These are phyloP conservation scores for Pygocentrus nattereri DNA, from an alignment of 2,797 vertebrate genomes.

Conservation along the genomic window DNA sequence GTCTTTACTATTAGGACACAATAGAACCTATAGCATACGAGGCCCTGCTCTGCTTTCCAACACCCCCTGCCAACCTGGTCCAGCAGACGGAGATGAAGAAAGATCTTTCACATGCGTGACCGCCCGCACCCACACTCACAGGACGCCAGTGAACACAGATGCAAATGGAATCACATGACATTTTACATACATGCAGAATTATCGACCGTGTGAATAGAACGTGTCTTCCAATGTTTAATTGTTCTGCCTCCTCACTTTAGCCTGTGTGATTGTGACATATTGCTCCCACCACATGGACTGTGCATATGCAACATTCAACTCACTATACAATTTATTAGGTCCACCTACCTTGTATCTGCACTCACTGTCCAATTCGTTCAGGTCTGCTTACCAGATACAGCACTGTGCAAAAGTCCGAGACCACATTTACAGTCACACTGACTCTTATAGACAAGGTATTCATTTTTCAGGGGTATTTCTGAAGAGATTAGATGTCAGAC, in stretches of 20 bases:
- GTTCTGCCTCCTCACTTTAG: neutral
- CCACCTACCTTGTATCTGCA: too few relatives aligned
- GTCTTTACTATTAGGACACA: slow-evolving; percentile 38
- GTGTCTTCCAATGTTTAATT: neutral
- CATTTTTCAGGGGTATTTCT: too few relatives aligned
- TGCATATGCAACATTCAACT: neutral
- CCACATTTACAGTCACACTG: too few relatives aligned
- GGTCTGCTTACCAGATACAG: too few relatives aligned
- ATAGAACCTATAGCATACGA: slow-evolving; percentile 32
- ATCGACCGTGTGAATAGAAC: neutral
- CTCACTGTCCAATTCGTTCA: too few relatives aligned
- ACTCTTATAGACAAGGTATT: too few relatives aligned
- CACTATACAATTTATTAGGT: too few relatives aligned
- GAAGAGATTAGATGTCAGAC: too few relatives aligned
- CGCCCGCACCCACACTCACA: neutral
- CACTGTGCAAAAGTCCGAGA: too few relatives aligned
- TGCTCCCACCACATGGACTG: neutral
- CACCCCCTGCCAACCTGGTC: slow-evolving; percentile 34
- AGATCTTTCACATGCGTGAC: neutral
- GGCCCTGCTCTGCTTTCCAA: slow-evolving; percentile 10
- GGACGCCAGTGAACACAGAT: neutral
- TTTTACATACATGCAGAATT: neutral
- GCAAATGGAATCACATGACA: neutral
- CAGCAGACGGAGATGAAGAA: slow-evolving; percentile 38
- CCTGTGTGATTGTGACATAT: neutral